A percentile compares a stretch with the other conserved stretches of the same genome.
phyloP scores from a whole-genome alignment of 2,797 vertebrate species.

The Limnodromus scolopaceus region DNA sequence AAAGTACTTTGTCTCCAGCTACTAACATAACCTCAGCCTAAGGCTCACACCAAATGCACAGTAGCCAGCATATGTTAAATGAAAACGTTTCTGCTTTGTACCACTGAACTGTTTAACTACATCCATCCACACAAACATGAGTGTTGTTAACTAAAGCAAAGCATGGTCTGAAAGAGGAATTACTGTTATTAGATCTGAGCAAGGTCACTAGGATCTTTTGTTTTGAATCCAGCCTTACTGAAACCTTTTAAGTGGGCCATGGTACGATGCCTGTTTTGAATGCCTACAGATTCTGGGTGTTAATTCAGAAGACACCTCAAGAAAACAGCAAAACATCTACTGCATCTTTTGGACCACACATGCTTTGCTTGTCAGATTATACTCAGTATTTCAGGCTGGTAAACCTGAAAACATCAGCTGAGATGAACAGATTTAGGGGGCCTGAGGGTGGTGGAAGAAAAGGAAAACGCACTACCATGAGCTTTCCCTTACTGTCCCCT shows the following conservation, averaged over 20 bases:
- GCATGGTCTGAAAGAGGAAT: conserved; percentile 6
- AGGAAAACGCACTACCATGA: neutral
- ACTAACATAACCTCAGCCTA: neutral
- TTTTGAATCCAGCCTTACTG: conserved; percentile 36
- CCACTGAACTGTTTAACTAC: neutral
- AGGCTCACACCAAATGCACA: neutral
- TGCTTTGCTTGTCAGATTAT: conserved; percentile 15
- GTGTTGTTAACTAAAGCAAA: neutral
- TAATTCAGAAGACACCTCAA: neutral
- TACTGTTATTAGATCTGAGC: conserved; percentile 26
- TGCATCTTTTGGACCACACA: neutral
- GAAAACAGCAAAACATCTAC: neutral
- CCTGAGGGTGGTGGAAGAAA: neutral
- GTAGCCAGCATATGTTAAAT: neutral
- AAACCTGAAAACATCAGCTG: neutral
- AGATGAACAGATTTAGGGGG: neutral
- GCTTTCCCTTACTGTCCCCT: neutral
- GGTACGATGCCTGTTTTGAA: conserved; percentile 13
- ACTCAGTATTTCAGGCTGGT: neutral
- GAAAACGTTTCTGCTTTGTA: neutral
- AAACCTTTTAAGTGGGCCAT: neutral
- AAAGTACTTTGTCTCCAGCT: neutral
- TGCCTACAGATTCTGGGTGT: neutral
- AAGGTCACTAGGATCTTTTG: conserved; percentile 7
- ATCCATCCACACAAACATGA: neutral